Base-by-base conservation (phyloP, 2,113 vertebrate genomes). In the Ursus arctos region DNA sequence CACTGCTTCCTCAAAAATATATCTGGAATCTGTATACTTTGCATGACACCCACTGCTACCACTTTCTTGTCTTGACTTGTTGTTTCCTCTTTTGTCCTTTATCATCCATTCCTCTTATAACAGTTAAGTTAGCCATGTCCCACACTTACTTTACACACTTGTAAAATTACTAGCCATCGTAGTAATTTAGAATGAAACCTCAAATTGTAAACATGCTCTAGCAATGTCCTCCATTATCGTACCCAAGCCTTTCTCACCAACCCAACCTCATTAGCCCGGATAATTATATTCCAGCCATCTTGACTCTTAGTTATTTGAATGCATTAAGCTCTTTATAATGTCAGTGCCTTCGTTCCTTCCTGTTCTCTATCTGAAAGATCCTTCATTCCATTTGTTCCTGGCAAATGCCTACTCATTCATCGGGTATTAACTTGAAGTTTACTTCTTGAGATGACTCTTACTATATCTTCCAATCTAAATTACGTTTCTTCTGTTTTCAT, bases 171-270 rank as follows among this genome's bases (percentile, higher is more conserved):
- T 90, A 83, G 2, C 9, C 21, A 51, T 79, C 90, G 16, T 18
- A 74, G 40, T 43, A 14, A 69, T 86, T 90, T 85, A 88, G 36
- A 69, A 94, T 80, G 79, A 92, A 74, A 94, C 47, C 22, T 19
- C 5, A 49, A 40, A 24, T 81, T 92, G 36, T 79, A 92, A 95
- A 74, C 4, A 51, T 59, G 24, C 19, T 26, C 2, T 31, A 36
- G 36, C 5, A 51, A 67, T 67, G 16, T 36, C 10, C 21, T 95
- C 6, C 26, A 65, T n/a, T 63, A 36, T 74, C 11, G 33, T 36
- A 36, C 5, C 3, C 3, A 5, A 55, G 3, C 26, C 14, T 33
- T 72, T 4, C n/a, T 93, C 33, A 65, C 26, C 69, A 72, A 31
- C 49, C 22, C 36, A 71, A 31, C 81, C n/a, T 92, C 7, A 61